Base-by-base conservation (phyloP, 2,888 invertebrate species). In the Netelia virgata region DNA sequence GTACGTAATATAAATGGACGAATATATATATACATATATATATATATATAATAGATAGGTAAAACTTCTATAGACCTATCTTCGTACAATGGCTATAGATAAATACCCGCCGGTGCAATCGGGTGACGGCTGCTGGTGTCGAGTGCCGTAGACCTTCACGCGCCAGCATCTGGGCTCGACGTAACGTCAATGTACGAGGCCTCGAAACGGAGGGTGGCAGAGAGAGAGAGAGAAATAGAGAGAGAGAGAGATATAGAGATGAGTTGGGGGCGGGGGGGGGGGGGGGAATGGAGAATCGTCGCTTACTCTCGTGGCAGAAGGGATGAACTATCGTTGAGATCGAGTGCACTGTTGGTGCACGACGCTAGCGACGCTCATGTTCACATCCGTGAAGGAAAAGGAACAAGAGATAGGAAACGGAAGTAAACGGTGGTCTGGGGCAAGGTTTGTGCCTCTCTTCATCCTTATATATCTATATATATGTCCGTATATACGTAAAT, bases 111-210 rank as follows among this genome's bases (percentile, higher is more conserved):
- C 77, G 86, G 82, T 79, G 83, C 87, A 88, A 90, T 90, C 88
- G 87, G 87, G 83, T 86, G 88, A 74, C 84, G 55, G 90, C 87
- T 84, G 89, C 86, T 63, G 85, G 88, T 84, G 87, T 68, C 80
- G 63, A 77, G 81, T 73, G 43, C 59, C 75, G 53, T 66, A 69
- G 73, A 57, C 85, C 81, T 57, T 18, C 76, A 78, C 36, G 77
- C 66, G 85, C 88, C 87, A 84, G 87, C 91, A 92, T 89, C 92
- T 92, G 92, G 85, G 72, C 82, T 79, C 90, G 92, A 92, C 91
- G 85, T 88, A 86, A 87, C 90, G 88, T 92, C 92, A 91, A 91
- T 90, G 89, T 82, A 79, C 80, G 75, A 81, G 77, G 75, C 68
- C 68, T 36, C 69, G 73, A 78, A 61, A 75, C 57, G 59, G 59